Conservation (phyloP, 2,888 invertebrate genomes). For the Dione juno region DNA sequence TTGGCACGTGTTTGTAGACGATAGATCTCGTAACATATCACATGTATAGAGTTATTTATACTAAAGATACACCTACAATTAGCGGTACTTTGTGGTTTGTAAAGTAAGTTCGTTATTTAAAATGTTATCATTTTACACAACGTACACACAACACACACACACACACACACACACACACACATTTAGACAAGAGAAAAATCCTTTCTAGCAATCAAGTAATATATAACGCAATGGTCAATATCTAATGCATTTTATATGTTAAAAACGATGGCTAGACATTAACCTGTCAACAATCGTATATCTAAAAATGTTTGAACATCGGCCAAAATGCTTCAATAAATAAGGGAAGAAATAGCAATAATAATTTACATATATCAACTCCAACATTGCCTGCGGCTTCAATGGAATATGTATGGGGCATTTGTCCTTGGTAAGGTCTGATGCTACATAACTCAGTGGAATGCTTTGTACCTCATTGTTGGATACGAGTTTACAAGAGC, state of each 20-base stretch:
- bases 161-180: too few relatives aligned
- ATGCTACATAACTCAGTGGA: constrained; percentile 36
- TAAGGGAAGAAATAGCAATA: constrained; percentile 49
- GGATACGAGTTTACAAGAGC: constrained; percentile 29
- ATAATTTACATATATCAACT: constrained; percentile 70
- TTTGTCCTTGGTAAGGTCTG: constrained; percentile 41
- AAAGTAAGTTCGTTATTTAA: too few relatives aligned
- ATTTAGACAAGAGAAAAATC: background rate
- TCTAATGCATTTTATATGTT: constrained; percentile 4
- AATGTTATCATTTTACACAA: too few relatives aligned
- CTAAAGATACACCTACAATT: too few relatives aligned
- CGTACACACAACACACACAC: too few relatives aligned
- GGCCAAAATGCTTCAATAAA: constrained; percentile 67
- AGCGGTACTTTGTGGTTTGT: too few relatives aligned
- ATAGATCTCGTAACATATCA: constrained; percentile 1
- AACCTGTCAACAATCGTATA: constrained; percentile 49
- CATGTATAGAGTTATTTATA: too few relatives aligned
- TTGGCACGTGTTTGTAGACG: constrained; percentile 18
- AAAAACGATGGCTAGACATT: constrained; percentile 23
- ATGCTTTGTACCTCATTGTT: constrained; percentile 40
- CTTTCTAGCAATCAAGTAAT: background rate
- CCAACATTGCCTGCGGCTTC: constrained; percentile 49
- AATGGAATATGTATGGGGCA: constrained; percentile 43
- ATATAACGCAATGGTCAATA: background rate
- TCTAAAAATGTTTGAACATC: constrained; percentile 61